Conservation (phyloP, 2,797 vertebrate genomes). For the Nothura maculosa region DNA sequence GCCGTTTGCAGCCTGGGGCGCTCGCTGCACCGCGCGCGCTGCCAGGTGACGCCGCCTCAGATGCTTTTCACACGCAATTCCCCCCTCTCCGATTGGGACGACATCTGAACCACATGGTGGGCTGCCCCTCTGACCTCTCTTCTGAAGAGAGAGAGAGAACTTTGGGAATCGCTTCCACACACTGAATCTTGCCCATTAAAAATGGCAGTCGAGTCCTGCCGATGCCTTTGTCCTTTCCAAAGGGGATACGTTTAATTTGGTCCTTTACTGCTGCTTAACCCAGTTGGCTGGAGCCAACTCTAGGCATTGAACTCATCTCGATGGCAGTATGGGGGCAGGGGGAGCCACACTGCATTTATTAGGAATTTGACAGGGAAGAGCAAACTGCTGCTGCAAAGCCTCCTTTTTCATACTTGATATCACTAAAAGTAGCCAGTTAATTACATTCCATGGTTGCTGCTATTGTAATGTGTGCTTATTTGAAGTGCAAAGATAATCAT, state of each 20-base stretch:
- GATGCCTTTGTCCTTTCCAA: neutral
- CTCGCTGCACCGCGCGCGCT: neutral
- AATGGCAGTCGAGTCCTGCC: neutral
- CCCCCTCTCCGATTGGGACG: neutral
- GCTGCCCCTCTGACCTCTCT: neutral
- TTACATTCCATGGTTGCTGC: constrained; percentile 79
- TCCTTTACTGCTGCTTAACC: neutral
- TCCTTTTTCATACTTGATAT: constrained; percentile 75
- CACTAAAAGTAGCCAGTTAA: constrained; percentile 79
- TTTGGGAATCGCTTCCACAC: neutral
- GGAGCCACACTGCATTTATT: constrained; percentile 48
- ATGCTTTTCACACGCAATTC: neutral
- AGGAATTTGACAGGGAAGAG: constrained; percentile 46
- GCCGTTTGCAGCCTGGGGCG: neutral
- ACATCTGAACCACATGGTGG: fast-evolving
- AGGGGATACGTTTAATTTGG: neutral
- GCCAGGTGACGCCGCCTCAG: neutral
- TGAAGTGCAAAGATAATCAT: constrained; percentile 83
- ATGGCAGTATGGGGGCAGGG: neutral
- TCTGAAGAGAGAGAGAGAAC: neutral
- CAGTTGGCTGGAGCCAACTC: constrained; percentile 3
- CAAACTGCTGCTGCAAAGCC: constrained; percentile 56
- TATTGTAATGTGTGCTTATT: constrained; percentile 79
- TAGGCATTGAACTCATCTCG: constrained; percentile 11
- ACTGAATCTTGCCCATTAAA: neutral